Conservation (phyloP, 2,797 vertebrate genomes). For the Crenichthys baileyi region DNA sequence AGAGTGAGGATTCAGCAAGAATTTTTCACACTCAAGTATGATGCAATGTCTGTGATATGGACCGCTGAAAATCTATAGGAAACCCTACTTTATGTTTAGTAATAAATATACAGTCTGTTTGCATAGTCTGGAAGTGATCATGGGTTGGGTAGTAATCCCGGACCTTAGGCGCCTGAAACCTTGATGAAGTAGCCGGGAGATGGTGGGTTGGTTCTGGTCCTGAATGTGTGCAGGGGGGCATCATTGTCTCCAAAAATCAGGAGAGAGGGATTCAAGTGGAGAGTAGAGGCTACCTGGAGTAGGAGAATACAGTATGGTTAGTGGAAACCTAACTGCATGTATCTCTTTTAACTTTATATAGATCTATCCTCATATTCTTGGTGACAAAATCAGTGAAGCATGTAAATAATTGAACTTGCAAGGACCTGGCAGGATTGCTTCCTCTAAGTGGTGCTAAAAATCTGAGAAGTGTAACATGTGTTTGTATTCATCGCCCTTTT, state of each 20-base stretch:
- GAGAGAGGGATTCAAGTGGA: constrained; percentile 15
- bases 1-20: constrained; percentile 10
- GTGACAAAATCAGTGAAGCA: neutral
- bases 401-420: no score
- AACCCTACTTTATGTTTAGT: constrained; percentile 41
- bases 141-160: constrained; percentile 39
- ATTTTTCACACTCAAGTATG: constrained; percentile 15
- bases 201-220: constrained; percentile 28
- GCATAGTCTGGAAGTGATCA: constrained; percentile 77
- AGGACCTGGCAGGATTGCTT: no score
- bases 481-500: no score
- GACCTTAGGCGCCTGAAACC: constrained; percentile 7
- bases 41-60: constrained; percentile 13
- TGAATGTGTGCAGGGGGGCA: constrained; percentile 32
- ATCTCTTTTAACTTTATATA: neutral
- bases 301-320: constrained; percentile 18
- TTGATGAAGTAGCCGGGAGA: neutral
- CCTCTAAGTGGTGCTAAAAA: no score
- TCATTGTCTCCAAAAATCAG: constrained; percentile 14
- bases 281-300: constrained; percentile 63
- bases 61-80: constrained; percentile 34
- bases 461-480: no score
- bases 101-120: constrained; percentile 69
- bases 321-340: neutral
- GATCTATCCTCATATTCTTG: neutral